Base-by-base conservation (phyloP, 2,797 vertebrate genomes). In the Toxotes lorentzi region DNA sequence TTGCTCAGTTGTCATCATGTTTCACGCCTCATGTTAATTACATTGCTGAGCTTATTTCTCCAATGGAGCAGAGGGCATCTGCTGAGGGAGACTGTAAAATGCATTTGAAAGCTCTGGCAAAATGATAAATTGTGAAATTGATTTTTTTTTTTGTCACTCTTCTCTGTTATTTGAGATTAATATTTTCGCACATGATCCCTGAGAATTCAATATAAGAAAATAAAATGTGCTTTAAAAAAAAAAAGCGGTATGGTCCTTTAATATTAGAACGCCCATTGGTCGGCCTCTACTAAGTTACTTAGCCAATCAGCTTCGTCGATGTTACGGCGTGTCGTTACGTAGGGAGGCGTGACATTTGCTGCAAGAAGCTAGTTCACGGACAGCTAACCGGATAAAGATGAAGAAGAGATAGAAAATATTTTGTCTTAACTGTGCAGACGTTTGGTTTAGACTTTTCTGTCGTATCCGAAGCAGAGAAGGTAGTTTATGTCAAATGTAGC, bases 311-410 rank as follows among this genome's bases (percentile, higher is more conserved):
- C 38, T 63, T 72, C 38, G 62, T 75, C 79, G 78, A 83, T 90
- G 84, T 67, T 90, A 23, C 51, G 5, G 56, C 38, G 92, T 86
- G 85, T 65, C 61, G 21, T 86, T 79, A 93, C 88, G 93, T 91
- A 87, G 83, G 85, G 81, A 90, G 89, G 89, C 78, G 88, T 95
- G 95, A 96, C 94, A 95, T 95, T 95, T 92, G 89, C 83, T 82
- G 91, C 76, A 82, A 60, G 81, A 60, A 82, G 90, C 88, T 90
- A 90, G 83, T 89, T 82, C 30, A 16, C 32, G 56, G 83, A 48
- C 19, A 76, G 85, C 84, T 91, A 92, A 79, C 82, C 27, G 70
- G 62, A 78, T 59, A 74, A 80, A 82, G 70, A 80, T 65, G 68
- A 66, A 47, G 66, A 82, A 75, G 72, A 72, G 83, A 72, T 35